Conservation (phyloP, 1,140 invertebrate genomes). For the Drosophila burlai region DNA sequence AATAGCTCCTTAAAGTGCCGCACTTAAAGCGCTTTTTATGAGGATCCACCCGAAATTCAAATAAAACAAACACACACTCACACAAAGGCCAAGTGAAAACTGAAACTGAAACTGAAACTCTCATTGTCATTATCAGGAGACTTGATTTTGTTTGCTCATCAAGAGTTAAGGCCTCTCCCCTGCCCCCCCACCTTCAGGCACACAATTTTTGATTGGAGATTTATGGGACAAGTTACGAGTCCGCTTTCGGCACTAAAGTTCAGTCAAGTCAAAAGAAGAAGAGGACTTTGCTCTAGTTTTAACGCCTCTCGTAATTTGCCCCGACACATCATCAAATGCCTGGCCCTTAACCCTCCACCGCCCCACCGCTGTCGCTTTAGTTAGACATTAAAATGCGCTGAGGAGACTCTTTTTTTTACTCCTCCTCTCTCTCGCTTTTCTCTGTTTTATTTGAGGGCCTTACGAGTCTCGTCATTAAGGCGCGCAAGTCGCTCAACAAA, state of each 20-base stretch:
- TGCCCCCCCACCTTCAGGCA: conserved; percentile 14
- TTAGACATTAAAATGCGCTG: conserved; percentile 58
- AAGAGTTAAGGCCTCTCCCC: conserved; percentile 12
- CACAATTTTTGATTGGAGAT: conserved; percentile 77
- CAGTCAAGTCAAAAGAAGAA: conserved; percentile 28
- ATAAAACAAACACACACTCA: conserved; percentile 18
- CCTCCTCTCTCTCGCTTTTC: conserved; percentile 1
- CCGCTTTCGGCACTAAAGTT: conserved; percentile 62
- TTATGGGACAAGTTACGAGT: conserved; percentile 59
- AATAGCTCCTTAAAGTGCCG: conserved; percentile 57
- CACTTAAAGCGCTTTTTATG: conserved; percentile 51
- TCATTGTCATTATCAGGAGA: conserved; percentile 51
- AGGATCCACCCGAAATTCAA: conserved; percentile 20
- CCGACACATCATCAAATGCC: conserved; percentile 69
- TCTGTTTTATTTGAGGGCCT: conserved; percentile 38
- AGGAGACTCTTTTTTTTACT: conserved; percentile 37
- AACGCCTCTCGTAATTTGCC: conserved; percentile 73
- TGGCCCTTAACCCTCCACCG: conserved; percentile 5
- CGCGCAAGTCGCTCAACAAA: conserved; percentile 50
- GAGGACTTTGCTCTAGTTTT: conserved; percentile 74
- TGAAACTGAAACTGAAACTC: conserved; percentile 42
- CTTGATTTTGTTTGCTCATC: conserved; percentile 55
- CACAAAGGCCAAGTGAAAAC: conserved; percentile 16
- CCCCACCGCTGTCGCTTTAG: conserved; percentile 15
- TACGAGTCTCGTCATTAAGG: conserved; percentile 52